Evolutionary conservation across 2,888 invertebrate genomes (phyloP).

Genomic region (Drosophila lacicola): DNA sequence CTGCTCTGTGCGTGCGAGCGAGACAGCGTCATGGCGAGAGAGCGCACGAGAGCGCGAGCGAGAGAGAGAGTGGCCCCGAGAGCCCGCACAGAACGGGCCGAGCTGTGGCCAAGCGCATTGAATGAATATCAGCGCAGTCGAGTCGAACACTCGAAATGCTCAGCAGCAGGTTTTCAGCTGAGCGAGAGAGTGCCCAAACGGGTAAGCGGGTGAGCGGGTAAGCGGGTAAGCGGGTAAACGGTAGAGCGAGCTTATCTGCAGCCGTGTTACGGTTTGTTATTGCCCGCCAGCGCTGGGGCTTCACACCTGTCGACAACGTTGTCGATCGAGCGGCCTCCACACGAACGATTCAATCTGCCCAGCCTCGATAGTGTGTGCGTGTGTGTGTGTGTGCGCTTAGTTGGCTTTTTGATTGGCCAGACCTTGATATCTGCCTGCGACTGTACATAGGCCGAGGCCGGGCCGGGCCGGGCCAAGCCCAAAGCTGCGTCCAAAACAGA

Average conservation of each 20-base stretch:
- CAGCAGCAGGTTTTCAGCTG: slow-evolving; percentile 57
- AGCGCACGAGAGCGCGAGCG: slow-evolving; percentile 2
- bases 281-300: slow-evolving; percentile 51
- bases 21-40: neutral
- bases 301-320: slow-evolving; percentile 67
- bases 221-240: neutral
- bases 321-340: slow-evolving; percentile 36
- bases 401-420: slow-evolving; percentile 78
- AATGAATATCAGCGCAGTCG: slow-evolving; percentile 63
- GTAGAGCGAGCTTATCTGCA: slow-evolving; percentile 58
- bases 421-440: slow-evolving; percentile 64
- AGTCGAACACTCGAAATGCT: slow-evolving; percentile 21
- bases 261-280: slow-evolving; percentile 68
- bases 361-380: slow-evolving; percentile 30
- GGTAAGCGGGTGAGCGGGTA: neutral
- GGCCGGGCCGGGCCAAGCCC: slow-evolving; percentile 56
- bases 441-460: slow-evolving; percentile 55
- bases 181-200: neutral
- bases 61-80: slow-evolving; percentile 3
- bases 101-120: slow-evolving; percentile 66
- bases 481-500: slow-evolving; percentile 47
- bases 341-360: slow-evolving; percentile 33
- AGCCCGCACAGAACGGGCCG: slow-evolving; percentile 27
- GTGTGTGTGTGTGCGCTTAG: slow-evolving; percentile 40
- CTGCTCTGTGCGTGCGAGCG: slow-evolving; percentile 22